Evolutionary conservation across 2,797 vertebrate species (phyloP).

Genomic region (Sebastes minor): DNA sequence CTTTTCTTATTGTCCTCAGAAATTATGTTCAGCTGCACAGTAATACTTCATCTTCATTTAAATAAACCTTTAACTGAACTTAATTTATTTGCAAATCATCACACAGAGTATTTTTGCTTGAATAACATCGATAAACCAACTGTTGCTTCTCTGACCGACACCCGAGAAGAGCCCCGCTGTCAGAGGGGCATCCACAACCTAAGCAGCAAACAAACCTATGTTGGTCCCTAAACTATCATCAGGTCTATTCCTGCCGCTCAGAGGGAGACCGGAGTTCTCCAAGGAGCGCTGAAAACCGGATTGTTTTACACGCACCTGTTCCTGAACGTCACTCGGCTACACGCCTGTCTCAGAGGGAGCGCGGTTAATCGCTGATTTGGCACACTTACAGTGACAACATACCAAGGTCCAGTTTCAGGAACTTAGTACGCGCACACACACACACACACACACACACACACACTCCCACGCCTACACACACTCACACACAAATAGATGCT

Average conservation of each 20-base stretch:
- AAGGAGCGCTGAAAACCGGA: constrained; percentile 59
- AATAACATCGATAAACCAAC: background rate
- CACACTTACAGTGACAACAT: constrained; percentile 84
- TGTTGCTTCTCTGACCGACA: constrained; percentile 18
- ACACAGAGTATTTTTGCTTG: background rate
- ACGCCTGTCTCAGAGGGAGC: constrained; percentile 77
- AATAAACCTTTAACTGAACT: background rate
- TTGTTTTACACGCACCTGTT: constrained; percentile 77
- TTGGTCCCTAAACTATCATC: constrained; percentile 59
- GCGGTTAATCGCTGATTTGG: constrained; percentile 85
- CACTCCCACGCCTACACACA: background rate
- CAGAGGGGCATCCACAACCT: constrained; percentile 15
- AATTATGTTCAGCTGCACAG: background rate
- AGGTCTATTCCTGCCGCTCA: constrained; percentile 70
- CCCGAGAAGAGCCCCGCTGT: constrained; percentile 1
- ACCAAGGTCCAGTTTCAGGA: constrained; percentile 83
- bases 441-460: background rate
- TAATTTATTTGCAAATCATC: background rate
- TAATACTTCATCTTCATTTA: background rate
- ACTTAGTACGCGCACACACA: constrained; percentile 12
- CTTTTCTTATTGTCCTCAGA: background rate
- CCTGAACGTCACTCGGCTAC: constrained; percentile 74
- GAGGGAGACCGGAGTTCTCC: constrained; percentile 45
- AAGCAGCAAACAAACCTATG: constrained; percentile 34
- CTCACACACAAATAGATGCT: constrained; percentile 10